phyloP scores from a whole-genome alignment of 2,888 invertebrate species.

The Poecilobothrus nobilitatus region DNA sequence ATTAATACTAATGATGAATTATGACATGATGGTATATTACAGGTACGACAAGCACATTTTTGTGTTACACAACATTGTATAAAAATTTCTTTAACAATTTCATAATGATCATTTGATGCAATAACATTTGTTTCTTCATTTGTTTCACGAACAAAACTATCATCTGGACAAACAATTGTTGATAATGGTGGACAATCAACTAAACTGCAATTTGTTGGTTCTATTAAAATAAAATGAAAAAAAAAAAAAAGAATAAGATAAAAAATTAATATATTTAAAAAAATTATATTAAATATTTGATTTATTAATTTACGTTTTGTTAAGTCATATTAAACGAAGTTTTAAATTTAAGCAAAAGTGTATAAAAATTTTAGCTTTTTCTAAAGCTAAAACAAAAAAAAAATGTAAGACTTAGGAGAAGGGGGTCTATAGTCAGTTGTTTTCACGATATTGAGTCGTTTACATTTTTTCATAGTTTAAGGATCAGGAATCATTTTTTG shows the following conservation, averaged over 20 bases:
- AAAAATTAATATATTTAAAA: background rate
- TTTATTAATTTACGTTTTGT: too few species aligned
- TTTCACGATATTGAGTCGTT: too few species aligned
- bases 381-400: too few species aligned
- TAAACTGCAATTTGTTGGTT: conserved; percentile 33
- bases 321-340: too few species aligned
- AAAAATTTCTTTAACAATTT: conserved; percentile 29
- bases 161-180: conserved; percentile 36
- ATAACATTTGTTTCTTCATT: conserved; percentile 19
- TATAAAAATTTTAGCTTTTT: too few species aligned
- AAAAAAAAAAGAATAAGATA: conserved; percentile 10
- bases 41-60: conserved; percentile 38
- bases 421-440: too few species aligned
- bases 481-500: too few species aligned
- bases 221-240: conserved; percentile 27
- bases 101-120: conserved; percentile 21
- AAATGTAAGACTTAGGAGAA: too few species aligned
- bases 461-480: too few species aligned
- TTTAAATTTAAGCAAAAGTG: too few species aligned
- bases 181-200: conserved; percentile 36
- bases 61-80: conserved; percentile 35
- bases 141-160: conserved; percentile 35
- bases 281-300: too few species aligned
- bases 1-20: conserved; percentile 31
- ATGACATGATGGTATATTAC: conserved; percentile 37